phyloP scores from a whole-genome alignment of 64 coral and sea anemone genomes.

The Cladopsammia gracilis region DNA sequence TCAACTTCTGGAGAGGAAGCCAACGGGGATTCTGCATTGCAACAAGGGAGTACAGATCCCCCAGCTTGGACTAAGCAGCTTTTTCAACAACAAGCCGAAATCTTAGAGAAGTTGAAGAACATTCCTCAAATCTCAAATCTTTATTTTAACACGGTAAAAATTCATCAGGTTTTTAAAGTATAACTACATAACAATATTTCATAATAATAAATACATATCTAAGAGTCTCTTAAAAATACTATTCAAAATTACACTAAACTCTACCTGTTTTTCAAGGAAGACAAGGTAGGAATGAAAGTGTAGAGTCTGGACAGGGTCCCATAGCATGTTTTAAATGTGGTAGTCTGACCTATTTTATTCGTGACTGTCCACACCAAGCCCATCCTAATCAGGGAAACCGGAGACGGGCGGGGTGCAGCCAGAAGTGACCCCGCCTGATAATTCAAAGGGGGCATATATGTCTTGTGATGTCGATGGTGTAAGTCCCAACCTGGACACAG shows the following conservation, averaged over 20 bases:
- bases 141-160: no score
- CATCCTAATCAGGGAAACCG: constrained; percentile 1
- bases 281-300: background rate
- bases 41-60: background rate
- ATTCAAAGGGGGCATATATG: constrained; percentile 21
- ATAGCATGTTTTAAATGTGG: constrained; percentile 34
- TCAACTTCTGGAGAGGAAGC: background rate
- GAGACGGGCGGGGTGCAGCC: background rate
- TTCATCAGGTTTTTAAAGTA: no score
- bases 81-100: constrained; percentile 45
- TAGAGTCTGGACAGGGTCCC: constrained; percentile 12
- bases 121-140: no score
- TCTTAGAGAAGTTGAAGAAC: constrained; percentile 26
- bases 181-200: no score
- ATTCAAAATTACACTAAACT: no score
- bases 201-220: no score
- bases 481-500: constrained; percentile 7
- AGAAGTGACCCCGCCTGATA: background rate
- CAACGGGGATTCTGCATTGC: background rate
- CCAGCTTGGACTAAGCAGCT: background rate
- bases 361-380: constrained; percentile 18
- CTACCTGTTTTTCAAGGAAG: no score
- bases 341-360: constrained; percentile 18
- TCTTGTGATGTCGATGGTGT: constrained; percentile 21
- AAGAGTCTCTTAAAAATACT: no score